phyloP scores from a whole-genome alignment of 92 coral and sea anemone genomes.

The Epizoanthus scotinus region DNA sequence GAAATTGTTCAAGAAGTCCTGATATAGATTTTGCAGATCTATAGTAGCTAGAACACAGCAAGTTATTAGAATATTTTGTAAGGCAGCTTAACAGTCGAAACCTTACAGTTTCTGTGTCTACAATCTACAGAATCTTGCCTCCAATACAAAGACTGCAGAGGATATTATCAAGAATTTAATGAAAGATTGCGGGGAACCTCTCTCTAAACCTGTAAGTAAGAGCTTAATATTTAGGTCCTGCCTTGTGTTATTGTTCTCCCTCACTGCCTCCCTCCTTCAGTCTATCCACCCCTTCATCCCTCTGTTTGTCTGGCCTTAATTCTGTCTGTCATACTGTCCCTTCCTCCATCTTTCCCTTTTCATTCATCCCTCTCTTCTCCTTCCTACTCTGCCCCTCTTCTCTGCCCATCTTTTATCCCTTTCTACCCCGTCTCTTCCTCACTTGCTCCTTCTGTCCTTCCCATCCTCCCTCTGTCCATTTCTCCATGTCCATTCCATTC shows the following conservation, averaged over 20 bases:
- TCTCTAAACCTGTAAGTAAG: neutral
- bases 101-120: neutral
- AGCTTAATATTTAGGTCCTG: neutral
- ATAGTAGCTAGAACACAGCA: neutral
- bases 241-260: neutral
- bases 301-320: too few relatives aligned
- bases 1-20: too few relatives aligned
- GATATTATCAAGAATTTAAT: neutral
- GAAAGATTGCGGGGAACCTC: constrained; percentile 8
- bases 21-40: too few relatives aligned
- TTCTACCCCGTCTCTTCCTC: too few relatives aligned
- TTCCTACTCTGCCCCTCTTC: too few relatives aligned
- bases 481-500: too few relatives aligned
- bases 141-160: neutral
- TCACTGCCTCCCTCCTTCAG: neutral
- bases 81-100: too few relatives aligned
- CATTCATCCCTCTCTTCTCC: too few relatives aligned
- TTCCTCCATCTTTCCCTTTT: neutral
- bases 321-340: neutral
- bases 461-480: too few relatives aligned
- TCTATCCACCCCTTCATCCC: neutral
- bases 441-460: too few relatives aligned
- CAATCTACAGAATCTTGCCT: neutral
- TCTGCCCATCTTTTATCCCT: too few relatives aligned
- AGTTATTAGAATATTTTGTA: too few relatives aligned